Conservation (phyloP, 2,888 invertebrate genomes). For the Cephus spinipes region DNA sequence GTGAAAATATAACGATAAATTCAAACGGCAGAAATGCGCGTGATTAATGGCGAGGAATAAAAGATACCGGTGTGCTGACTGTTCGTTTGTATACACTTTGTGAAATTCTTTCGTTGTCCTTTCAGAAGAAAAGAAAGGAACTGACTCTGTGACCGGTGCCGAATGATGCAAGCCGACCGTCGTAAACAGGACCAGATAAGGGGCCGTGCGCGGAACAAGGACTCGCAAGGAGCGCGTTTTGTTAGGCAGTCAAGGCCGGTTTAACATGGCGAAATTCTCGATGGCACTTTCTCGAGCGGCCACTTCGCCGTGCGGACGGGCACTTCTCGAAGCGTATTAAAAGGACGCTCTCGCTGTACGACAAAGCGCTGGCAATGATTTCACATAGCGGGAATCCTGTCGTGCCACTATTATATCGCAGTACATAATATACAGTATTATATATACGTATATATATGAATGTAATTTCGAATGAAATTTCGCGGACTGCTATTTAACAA, state of each 20-base stretch:
- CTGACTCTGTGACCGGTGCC: neutral
- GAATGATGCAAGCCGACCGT: neutral
- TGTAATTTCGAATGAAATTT: neutral
- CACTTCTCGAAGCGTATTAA: neutral
- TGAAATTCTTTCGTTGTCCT: neutral
- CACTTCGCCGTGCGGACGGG: neutral
- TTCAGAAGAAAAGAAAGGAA: neutral
- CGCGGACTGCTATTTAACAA: neutral
- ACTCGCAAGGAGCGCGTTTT: neutral
- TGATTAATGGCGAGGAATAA: neutral
- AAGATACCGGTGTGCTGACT: neutral
- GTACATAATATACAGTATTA: neutral
- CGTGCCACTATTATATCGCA: neutral
- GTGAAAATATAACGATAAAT: neutral
- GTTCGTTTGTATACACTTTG: neutral
- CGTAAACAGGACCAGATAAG: constrained; percentile 5
- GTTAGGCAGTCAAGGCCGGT: constrained; percentile 4
- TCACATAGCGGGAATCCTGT: neutral
- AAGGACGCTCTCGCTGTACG: neutral
- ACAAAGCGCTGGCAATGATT: neutral
- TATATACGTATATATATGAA: neutral
- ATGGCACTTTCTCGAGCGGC: neutral
- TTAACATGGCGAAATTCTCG: constrained; percentile 1
- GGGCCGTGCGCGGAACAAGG: neutral
- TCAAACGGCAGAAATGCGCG: neutral